These are phyloP conservation scores for Dryas iulia DNA, from an alignment of 1,140 invertebrate species.

Conservation along the genomic window DNA sequence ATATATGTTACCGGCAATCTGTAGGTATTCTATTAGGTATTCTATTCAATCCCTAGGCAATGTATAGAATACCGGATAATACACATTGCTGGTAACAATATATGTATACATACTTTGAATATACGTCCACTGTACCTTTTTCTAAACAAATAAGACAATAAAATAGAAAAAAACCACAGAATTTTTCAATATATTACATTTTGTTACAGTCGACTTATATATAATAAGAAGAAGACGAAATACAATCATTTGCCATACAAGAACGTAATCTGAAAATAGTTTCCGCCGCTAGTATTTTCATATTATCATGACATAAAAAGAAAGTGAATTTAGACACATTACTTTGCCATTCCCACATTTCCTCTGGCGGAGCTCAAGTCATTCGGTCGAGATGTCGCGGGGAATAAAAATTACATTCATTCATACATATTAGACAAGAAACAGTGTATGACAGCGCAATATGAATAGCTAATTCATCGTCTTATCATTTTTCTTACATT, in stretches of 20 bases:
- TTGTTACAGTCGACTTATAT: neutral
- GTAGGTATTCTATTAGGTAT: too few relatives aligned
- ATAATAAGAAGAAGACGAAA: neutral
- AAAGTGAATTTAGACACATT: conserved; percentile 35
- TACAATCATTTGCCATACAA: neutral
- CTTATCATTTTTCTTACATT: neutral
- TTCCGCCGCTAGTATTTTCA: conserved; percentile 9
- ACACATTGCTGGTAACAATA: too few relatives aligned
- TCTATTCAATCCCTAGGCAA: too few relatives aligned
- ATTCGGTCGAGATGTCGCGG: conserved; percentile 25
- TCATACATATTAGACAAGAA: conserved; percentile 18
- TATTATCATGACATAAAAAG: conserved; percentile 20
- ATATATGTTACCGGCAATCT: too few relatives aligned
- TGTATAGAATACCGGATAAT: too few relatives aligned
- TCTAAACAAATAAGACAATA: too few relatives aligned
- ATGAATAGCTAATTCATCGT: neutral
- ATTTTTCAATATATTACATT: neutral
- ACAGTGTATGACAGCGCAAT: conserved; percentile 1
- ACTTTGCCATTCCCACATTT: conserved; percentile 34
- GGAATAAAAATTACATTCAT: conserved; percentile 35
- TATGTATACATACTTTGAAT: too few relatives aligned
- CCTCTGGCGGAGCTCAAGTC: conserved; percentile 21
- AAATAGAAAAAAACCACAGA: neutral
- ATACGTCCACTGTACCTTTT: too few relatives aligned
- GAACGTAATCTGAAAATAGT: conserved; percentile 14